These are phyloP conservation scores for Riparia riparia DNA, from an alignment of 2,113 vertebrate species.

Conservation along the genomic window DNA sequence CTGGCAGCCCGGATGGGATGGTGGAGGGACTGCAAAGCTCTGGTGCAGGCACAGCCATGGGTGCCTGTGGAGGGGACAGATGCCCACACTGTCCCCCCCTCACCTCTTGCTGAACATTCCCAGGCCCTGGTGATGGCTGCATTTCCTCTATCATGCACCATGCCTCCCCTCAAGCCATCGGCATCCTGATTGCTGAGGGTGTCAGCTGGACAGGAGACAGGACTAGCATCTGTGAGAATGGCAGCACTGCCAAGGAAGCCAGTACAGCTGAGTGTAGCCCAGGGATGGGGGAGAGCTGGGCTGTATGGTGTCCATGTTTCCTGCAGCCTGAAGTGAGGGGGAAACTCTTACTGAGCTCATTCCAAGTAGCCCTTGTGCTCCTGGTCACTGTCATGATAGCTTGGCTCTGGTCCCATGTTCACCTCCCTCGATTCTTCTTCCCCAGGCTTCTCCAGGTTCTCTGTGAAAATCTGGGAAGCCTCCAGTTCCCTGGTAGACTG, in stretches of 20 bases:
- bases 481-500: not conserved
- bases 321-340: not conserved
- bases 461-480: not conserved
- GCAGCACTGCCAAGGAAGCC: not conserved
- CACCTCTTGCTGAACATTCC: not conserved
- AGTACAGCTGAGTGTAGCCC: not conserved
- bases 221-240: not conserved
- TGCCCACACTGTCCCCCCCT: fast-evolving
- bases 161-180: not conserved
- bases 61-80: not conserved
- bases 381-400: fast-evolving
- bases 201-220: not conserved
- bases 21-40: not conserved
- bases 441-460: fast-evolving
- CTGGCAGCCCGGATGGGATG: not conserved
- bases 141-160: fast-evolving
- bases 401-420: not conserved
- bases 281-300: not conserved
- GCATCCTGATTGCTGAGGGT: not conserved
- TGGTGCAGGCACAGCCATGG: fast-evolving
- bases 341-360: not conserved
- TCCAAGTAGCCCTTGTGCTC: not conserved
- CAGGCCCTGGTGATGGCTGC: fast-evolving
- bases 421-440: not conserved
- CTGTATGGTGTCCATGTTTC: fast-evolving